Evolutionary conservation across 2,113 vertebrate species (phyloP).

Genomic region (Nesogale talazaci): DNA sequence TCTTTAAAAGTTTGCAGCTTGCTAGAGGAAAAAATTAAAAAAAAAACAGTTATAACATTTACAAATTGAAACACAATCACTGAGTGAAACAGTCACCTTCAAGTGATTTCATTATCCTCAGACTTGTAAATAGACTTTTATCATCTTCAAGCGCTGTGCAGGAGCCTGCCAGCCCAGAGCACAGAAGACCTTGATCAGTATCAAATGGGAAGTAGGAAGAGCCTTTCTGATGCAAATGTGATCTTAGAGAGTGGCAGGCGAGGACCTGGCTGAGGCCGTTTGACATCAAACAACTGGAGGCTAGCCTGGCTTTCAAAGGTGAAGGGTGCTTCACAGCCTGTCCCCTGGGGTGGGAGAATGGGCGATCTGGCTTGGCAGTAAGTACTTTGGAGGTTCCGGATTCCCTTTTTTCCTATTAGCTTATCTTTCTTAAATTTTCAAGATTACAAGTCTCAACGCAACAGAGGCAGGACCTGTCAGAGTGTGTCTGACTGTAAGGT

Average conservation of each 20-base stretch:
- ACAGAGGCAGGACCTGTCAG: constrained; percentile 36
- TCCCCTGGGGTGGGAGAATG: neutral
- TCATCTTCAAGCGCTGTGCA: constrained; percentile 35
- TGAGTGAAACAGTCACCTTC: constrained; percentile 80
- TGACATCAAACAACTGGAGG: constrained; percentile 43
- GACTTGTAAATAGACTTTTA: constrained; percentile 67
- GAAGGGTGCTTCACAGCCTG: neutral
- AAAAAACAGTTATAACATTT: constrained; percentile 83
- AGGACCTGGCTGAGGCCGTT: constrained; percentile 11
- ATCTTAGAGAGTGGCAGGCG: neutral
- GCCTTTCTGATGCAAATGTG: constrained; percentile 20
- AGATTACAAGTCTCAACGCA: constrained; percentile 64
- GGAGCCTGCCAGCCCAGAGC: neutral
- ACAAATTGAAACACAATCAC: constrained; percentile 85
- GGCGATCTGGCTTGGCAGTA: constrained; percentile 59
- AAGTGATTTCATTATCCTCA: constrained; percentile 76
- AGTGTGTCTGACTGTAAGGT: constrained; percentile 12
- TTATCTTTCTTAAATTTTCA: constrained; percentile 75
- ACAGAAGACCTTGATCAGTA: constrained; percentile 55
- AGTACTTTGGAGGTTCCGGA: constrained; percentile 66
- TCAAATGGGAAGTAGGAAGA: neutral
- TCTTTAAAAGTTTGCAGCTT: constrained; percentile 88
- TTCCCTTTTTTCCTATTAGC: constrained; percentile 62
- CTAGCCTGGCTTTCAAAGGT: constrained; percentile 43
- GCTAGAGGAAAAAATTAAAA: constrained; percentile 65